A percentile compares a stretch with the other conserved stretches of the same genome.
These are phyloP conservation scores for Physocephala rufipes DNA, from an alignment of 2,888 invertebrate genomes.

Conservation along the genomic window DNA sequence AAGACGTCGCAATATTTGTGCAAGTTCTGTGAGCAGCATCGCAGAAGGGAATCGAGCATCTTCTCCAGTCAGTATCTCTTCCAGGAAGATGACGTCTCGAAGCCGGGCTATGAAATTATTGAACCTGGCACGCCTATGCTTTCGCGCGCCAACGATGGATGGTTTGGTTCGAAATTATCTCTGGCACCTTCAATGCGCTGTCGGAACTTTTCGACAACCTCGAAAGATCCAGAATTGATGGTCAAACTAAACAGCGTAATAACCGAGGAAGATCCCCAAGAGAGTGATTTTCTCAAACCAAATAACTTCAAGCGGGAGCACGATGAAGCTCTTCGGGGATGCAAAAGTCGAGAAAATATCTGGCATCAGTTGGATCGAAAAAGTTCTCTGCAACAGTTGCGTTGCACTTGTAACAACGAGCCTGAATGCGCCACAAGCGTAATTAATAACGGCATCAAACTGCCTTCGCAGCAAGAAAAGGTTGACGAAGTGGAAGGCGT, in stretches of 20 bases:
- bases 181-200: constrained; percentile 52
- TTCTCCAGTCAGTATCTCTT: constrained; percentile 70
- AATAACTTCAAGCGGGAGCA: constrained; percentile 61
- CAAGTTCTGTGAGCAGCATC: constrained; percentile 56
- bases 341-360: constrained; percentile 46
- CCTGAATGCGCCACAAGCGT: constrained; percentile 49
- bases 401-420: constrained; percentile 52
- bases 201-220: constrained; percentile 54
- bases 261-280: constrained; percentile 50
- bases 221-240: constrained; percentile 54
- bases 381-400: constrained; percentile 43
- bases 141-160: constrained; percentile 66
- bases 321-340: constrained; percentile 51
- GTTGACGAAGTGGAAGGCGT: constrained; percentile 31
- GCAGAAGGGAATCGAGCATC: constrained; percentile 56
- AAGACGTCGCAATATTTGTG: constrained; percentile 48
- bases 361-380: constrained; percentile 41
- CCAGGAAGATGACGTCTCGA: constrained; percentile 72
- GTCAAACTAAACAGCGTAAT: constrained; percentile 50
- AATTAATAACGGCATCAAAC: not conserved
- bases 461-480: constrained; percentile 24
- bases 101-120: constrained; percentile 74
- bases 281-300: constrained; percentile 53
- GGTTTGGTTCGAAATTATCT: constrained; percentile 60
- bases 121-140: constrained; percentile 77